Conservation (phyloP, 2,888 invertebrate species). For the Neocrepidodera transversa region DNA sequence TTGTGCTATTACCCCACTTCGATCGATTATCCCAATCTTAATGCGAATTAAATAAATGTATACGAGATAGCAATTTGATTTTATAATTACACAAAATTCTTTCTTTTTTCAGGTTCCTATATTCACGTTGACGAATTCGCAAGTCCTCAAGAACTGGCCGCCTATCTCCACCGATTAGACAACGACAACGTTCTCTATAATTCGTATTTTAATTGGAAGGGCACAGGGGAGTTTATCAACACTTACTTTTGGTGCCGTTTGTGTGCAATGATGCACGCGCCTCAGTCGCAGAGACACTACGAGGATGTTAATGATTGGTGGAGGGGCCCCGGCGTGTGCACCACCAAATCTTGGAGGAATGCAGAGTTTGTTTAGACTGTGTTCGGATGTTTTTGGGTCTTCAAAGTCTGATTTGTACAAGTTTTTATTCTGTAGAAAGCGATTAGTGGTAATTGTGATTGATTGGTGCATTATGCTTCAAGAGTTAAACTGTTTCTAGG, state of each 20-base stretch:
- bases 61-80: too few species aligned
- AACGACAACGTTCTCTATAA: constrained; percentile 90
- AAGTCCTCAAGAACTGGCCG: constrained; percentile 84
- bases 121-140: constrained; percentile 96
- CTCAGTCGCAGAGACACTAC: constrained; percentile 67
- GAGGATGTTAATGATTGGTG: constrained; percentile 92
- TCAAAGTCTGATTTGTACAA: constrained; percentile 5
- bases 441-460: too few species aligned
- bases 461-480: too few species aligned
- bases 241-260: constrained; percentile 94
- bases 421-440: background rate
- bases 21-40: too few species aligned
- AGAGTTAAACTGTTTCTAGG: too few species aligned
- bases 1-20: too few species aligned
- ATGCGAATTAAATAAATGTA: too few species aligned
- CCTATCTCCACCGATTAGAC: constrained; percentile 84
- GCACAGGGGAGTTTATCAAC: constrained; percentile 94
- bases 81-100: too few species aligned
- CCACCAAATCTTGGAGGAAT: constrained; percentile 71
- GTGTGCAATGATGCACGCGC: constrained; percentile 84
- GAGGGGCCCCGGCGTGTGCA: constrained; percentile 83
- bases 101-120: constrained; percentile 74
- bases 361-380: constrained; percentile 47
- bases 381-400: constrained; percentile 15
- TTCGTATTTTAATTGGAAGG: constrained; percentile 91